A percentile compares a stretch with the other conserved stretches of the same genome.
Evolutionary conservation across 2,113 vertebrate genomes (phyloP).

Genomic region (Platanista minor): DNA sequence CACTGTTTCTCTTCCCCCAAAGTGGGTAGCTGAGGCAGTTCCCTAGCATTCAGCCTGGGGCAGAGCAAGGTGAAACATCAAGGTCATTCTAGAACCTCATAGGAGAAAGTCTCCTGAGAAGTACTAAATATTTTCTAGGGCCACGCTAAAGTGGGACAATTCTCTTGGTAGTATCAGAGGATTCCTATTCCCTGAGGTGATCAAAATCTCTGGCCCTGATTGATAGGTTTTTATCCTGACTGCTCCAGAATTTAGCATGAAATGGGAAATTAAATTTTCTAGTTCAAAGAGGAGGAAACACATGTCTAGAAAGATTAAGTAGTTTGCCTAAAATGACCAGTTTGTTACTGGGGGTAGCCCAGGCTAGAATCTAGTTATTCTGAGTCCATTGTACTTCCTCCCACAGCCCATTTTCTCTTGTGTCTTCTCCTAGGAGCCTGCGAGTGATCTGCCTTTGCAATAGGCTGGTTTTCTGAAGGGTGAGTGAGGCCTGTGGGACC

Average conservation of each 20-base stretch:
- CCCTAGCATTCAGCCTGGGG: background rate
- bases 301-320: background rate
- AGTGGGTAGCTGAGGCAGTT: background rate
- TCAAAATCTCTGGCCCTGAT: background rate
- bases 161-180: background rate
- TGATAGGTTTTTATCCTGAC: background rate
- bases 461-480: background rate
- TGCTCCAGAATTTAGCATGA: background rate
- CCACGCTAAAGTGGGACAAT: background rate
- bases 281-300: background rate
- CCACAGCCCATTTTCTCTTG: background rate
- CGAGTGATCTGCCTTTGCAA: background rate
- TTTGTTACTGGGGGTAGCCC: background rate
- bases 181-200: background rate
- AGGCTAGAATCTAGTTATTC: background rate
- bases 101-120: background rate
- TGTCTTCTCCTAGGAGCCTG: background rate
- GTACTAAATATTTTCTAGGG: background rate
- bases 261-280: background rate
- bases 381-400: background rate
- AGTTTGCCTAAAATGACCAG: background rate
- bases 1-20: background rate
- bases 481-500: background rate
- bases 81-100: background rate
- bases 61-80: background rate